Percentiles rank a stretch among this genome's conserved stretches.
phyloP scores from a whole-genome alignment of 2,113 vertebrate species.

The Ceyx melanurus region DNA sequence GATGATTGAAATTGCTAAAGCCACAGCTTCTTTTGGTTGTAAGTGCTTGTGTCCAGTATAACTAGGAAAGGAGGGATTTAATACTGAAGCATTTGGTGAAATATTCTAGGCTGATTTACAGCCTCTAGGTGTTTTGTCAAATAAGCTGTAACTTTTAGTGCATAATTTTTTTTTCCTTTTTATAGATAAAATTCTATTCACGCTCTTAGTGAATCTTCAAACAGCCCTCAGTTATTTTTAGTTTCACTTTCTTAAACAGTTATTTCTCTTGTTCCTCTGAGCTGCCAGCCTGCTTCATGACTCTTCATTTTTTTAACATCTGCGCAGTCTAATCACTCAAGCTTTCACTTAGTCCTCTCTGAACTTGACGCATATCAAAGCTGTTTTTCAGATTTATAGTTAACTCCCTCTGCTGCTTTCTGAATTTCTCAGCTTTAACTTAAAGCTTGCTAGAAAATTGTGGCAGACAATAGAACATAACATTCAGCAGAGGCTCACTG shows the following conservation, averaged over 20 bases:
- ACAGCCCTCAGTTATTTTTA: constrained; percentile 64
- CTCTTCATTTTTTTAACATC: constrained; percentile 72
- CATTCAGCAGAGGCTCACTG: neutral
- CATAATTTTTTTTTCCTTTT: constrained; percentile 39
- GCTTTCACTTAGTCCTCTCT: constrained; percentile 57
- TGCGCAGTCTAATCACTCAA: constrained; percentile 65
- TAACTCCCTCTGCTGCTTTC: constrained; percentile 53
- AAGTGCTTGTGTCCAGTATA: neutral
- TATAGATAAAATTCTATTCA: constrained; percentile 64
- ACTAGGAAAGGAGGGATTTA: neutral
- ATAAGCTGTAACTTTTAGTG: constrained; percentile 45
- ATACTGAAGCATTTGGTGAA: constrained; percentile 36
- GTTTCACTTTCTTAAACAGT: constrained; percentile 68
- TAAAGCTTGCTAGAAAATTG: constrained; percentile 30
- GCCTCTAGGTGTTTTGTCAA: constrained; percentile 48
- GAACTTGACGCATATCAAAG: constrained; percentile 61
- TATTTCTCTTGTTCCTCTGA: constrained; percentile 65
- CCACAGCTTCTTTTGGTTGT: neutral
- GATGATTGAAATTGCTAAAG: neutral
- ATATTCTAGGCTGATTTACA: constrained; percentile 2
- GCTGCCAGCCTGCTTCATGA: constrained; percentile 63
- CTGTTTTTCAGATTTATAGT: constrained; percentile 53
- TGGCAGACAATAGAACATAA: constrained; percentile 33
- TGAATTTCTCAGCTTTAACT: constrained; percentile 51
- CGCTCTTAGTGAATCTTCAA: constrained; percentile 39